These are phyloP conservation scores for Girardia tigrina DNA, from an alignment of 2,888 invertebrate species.

Conservation along the genomic window DNA sequence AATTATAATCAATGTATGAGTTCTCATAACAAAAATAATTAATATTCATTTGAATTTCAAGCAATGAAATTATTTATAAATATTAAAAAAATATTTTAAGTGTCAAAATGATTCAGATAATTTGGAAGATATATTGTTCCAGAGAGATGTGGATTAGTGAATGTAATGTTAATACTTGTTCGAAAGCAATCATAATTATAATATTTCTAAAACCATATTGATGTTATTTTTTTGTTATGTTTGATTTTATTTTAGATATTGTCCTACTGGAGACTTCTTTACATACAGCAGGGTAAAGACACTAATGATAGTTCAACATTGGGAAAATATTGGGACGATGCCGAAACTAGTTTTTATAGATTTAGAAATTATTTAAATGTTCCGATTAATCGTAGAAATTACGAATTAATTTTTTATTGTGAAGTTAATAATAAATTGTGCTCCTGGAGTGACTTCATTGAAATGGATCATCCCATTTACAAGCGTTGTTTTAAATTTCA, in stretches of 20 bases:
- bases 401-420: background rate
- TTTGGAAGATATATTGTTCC: too few relatives aligned
- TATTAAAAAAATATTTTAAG: too few relatives aligned
- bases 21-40: too few relatives aligned
- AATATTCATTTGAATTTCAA: too few relatives aligned
- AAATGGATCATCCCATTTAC: background rate
- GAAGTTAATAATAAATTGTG: background rate
- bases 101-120: too few relatives aligned
- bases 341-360: background rate
- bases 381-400: background rate
- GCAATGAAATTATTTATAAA: too few relatives aligned
- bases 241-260: background rate
- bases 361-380: background rate
- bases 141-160: too few relatives aligned
- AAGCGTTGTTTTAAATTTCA: background rate
- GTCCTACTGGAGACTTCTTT: background rate
- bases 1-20: too few relatives aligned
- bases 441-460: background rate
- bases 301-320: background rate
- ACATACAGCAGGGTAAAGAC: background rate
- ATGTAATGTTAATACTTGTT: too few relatives aligned
- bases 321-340: slow-evolving; percentile 3
- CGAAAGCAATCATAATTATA: too few relatives aligned
- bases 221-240: background rate
- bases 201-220: too few relatives aligned